Evolutionary conservation across 2,113 vertebrate genomes (phyloP).

Genomic region (Takifugu bimaculatus): DNA sequence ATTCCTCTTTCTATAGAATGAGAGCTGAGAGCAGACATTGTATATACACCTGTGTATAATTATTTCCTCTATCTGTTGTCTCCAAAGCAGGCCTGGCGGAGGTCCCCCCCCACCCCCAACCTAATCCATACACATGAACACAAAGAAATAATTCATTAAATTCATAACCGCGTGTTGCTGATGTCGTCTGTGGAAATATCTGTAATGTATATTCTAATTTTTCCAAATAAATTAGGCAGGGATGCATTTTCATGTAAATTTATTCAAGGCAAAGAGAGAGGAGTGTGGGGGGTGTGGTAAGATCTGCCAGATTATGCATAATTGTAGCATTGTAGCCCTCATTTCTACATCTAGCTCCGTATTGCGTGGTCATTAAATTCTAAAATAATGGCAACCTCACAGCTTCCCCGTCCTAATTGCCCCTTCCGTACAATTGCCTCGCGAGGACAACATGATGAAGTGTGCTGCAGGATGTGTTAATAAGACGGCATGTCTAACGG

Average conservation of each 20-base stretch:
- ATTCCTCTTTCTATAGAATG: constrained; percentile 23
- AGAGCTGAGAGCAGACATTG: constrained; percentile 30
- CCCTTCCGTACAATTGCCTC: constrained; percentile 72
- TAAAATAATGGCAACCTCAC: constrained; percentile 80
- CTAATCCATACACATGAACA: constrained; percentile 57
- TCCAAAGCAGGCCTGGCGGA: constrained; percentile 25
- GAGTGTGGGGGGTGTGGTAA: constrained; percentile 68
- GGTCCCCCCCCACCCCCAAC: constrained; percentile 38
- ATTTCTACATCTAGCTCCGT: constrained; percentile 75
- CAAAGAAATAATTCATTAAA: constrained; percentile 75
- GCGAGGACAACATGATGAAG: constrained; percentile 77
- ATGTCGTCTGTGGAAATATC: constrained; percentile 72
- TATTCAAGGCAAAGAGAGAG: constrained; percentile 71
- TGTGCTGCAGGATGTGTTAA: constrained; percentile 73
- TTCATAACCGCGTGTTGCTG: constrained; percentile 69
- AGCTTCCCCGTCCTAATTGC: constrained; percentile 77
- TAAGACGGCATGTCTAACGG: constrained; percentile 74
- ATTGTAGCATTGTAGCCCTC: constrained; percentile 76
- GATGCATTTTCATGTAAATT: constrained; percentile 78
- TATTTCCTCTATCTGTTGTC: constrained; percentile 50
- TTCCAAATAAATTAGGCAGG: constrained; percentile 76
- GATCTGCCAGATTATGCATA: constrained; percentile 80
- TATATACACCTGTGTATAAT: constrained; percentile 54
- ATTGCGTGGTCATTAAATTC: constrained; percentile 80
- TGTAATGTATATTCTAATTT: constrained; percentile 79